Conservation (phyloP, 2,888 invertebrate species). For the Chrysolina americana region DNA sequence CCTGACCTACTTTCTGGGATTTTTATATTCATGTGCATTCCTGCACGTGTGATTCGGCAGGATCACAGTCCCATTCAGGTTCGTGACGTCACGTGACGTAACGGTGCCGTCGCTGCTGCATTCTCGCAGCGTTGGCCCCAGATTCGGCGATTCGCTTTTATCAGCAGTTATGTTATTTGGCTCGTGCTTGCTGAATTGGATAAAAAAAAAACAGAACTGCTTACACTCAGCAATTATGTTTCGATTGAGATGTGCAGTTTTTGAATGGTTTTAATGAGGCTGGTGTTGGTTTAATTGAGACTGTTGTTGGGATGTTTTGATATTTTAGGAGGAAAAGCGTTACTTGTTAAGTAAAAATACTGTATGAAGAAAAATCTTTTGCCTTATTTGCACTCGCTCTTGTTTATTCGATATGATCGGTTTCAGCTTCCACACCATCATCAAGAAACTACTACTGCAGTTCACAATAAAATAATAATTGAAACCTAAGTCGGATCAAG, state of each 20-base stretch:
- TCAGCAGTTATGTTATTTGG: conserved; percentile 43
- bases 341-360: too few relatives aligned
- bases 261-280: too few relatives aligned
- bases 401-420: too few relatives aligned
- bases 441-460: too few relatives aligned
- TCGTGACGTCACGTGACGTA: conserved; percentile 67
- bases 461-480: too few relatives aligned
- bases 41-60: conserved; percentile 67
- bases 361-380: too few relatives aligned
- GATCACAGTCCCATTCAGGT: conserved; percentile 60
- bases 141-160: conserved; percentile 37
- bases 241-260: neutral
- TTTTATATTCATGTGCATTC: conserved; percentile 66
- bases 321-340: too few relatives aligned
- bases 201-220: conserved; percentile 5
- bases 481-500: too few relatives aligned
- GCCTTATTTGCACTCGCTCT: too few relatives aligned
- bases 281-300: too few relatives aligned
- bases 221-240: neutral
- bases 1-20: conserved; percentile 50
- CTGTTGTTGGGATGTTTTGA: too few relatives aligned
- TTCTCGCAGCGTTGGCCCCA: conserved; percentile 33
- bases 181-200: conserved; percentile 34
- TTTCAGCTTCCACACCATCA: too few relatives aligned
- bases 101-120: conserved; percentile 48